These are phyloP conservation scores for Pyrochroa serraticornis DNA, from an alignment of 2,888 invertebrate species.

Conservation along the genomic window DNA sequence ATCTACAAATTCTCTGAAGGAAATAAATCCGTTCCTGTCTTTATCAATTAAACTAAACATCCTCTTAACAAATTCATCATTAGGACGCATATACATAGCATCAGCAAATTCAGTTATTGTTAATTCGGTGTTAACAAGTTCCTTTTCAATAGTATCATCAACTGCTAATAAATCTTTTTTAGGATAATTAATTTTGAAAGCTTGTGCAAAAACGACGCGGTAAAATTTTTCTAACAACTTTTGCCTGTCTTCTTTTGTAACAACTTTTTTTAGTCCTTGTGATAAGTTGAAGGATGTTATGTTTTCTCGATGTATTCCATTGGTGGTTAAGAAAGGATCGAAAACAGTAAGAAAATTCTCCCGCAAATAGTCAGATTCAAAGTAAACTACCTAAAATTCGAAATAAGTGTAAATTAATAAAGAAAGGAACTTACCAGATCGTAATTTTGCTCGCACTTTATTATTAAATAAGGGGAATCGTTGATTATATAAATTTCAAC, in stretches of 20 bases:
- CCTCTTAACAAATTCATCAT: slow-evolving; percentile 62
- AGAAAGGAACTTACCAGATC: slow-evolving; percentile 57
- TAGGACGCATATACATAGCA: slow-evolving; percentile 62
- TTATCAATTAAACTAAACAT: slow-evolving; percentile 66
- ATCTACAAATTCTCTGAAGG: slow-evolving; percentile 67
- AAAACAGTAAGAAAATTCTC: slow-evolving; percentile 54
- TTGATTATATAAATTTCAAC: slow-evolving; percentile 51
- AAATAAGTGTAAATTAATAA: neutral
- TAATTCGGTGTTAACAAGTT: slow-evolving; percentile 61
- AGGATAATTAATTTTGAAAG: slow-evolving; percentile 57
- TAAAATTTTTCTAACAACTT: slow-evolving; percentile 62
- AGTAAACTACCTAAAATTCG: slow-evolving; percentile 56
- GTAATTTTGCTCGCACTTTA: slow-evolving; percentile 60
- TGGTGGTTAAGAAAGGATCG: slow-evolving; percentile 51
- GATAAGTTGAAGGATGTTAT: slow-evolving; percentile 43
- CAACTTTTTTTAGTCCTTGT: slow-evolving; percentile 51
- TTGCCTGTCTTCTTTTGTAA: slow-evolving; percentile 60
- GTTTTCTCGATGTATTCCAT: slow-evolving; percentile 42
- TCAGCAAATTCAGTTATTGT: slow-evolving; percentile 66
- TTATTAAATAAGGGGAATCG: slow-evolving; percentile 54
- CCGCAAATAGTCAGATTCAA: slow-evolving; percentile 56
- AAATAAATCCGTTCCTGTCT: slow-evolving; percentile 66
- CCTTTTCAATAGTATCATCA: slow-evolving; percentile 56
- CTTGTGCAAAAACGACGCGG: slow-evolving; percentile 62
- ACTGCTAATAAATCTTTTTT: slow-evolving; percentile 54